Base-by-base conservation (phyloP, 2,888 invertebrate species). In the Schizaphis graminum region DNA sequence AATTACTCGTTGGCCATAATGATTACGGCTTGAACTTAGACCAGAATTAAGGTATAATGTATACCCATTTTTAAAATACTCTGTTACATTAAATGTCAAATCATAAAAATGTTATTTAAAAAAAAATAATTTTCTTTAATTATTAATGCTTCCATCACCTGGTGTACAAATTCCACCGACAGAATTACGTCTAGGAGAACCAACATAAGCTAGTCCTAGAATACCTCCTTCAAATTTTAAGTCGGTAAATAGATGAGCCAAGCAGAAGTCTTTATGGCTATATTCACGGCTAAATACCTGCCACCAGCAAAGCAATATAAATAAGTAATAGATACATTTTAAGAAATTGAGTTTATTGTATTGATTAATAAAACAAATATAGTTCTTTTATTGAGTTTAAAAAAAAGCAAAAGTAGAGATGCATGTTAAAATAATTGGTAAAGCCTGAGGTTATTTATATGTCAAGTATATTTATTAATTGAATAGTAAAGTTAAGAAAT, bases 151-250 rank as follows among this genome's bases (percentile, higher is more conserved):
- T 41, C 93, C 86, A 96, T 95, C 96, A 99, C 99, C 98, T 96
- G 98, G 98, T 95, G 99, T 99, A 96, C 99, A 99, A 95, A 99
- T 99, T 94, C 99, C 99, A 95, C 99, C 99, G 93, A 99, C 98
- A 87, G 98, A 98, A 96, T 99, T 98, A 95, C 98, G 97, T 95
- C 99, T 96, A 67, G 98, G 98, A 92, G 99, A 99, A 91, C 99
- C 99, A 94, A 99, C 99, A 96, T 99, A 99, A 88, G 99, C 99
- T 95, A 99, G 96, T 57, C 99, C 99, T 95, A 99, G 97, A 95
- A 99, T 99, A 94, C 99, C 99, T 95, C 98, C 98, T 96, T 98
- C 98, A 96, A 99, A 99, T 96, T 98, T 98, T 94, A 99, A 97
- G 96, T 99, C 99, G 94, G 99, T 99, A 96, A 99, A 99, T 95